Base-by-base conservation (phyloP, 92 coral and sea anemone species). In the Bergia puertoricense region DNA sequence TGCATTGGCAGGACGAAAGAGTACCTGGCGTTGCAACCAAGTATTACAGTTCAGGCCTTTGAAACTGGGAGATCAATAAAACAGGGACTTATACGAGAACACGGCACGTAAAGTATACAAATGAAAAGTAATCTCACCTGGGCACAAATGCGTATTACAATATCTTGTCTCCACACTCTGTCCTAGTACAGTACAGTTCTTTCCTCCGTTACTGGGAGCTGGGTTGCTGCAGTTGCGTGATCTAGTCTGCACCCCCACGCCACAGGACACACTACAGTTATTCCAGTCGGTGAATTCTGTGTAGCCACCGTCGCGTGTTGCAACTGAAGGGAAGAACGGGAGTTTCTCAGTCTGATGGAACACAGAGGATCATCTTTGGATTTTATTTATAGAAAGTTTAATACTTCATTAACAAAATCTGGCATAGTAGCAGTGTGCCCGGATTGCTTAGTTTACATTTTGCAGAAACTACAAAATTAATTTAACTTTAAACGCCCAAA, bases 181-280 rank as follows among this genome's bases (percentile, higher is more conserved):
- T 46, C 94, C 95, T 39, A 92, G 75, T 3, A 65, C 88, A 54
- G 89, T 79, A 66, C 96, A 94, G 78, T 92, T 76, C 48, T 51
- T 76, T 1, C 96, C 96, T 22, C 92, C 92, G 78, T 94, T 88
- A 7, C 89, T 40, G 2, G 91, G 94, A 46, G 71, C 38, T 5
- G 96, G 96, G 72, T 92, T 90, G 76, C 89, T 81, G 81, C 96
- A 94, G 88, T 81, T 71, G 8, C 96, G 89, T 74, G 92, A 77
- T 81, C 96, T 88, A 7, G 30, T 73, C 77, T 86, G 94, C 4
- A 78, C 5, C 11, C 94, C 94, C 22, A 90, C 88, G 10, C 91
- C 96, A 81, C 96, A 94, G 4, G 82, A 30, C n/a, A 85, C 91
- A 23, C 82, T 89, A 56, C 96, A 94, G 48, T 84, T 90, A 81